phyloP scores from a whole-genome alignment of 2,888 invertebrate genomes.

The Diadegma fenestrale region DNA sequence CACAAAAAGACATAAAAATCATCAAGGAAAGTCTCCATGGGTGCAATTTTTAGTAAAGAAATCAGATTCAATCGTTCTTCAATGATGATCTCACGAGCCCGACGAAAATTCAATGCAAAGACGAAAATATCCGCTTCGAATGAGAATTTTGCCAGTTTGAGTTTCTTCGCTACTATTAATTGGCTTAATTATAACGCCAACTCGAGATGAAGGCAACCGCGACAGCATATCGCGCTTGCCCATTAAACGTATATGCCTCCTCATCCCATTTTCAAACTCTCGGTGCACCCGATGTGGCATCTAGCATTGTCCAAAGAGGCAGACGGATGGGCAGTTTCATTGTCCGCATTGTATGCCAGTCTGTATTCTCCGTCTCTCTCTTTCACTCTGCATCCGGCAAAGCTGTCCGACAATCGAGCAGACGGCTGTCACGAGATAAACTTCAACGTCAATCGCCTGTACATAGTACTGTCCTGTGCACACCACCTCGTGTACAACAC shows the following conservation, averaged over 20 bases:
- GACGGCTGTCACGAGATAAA: slow-evolving; percentile 75
- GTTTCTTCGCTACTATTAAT: slow-evolving; percentile 49
- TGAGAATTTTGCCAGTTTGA: background rate
- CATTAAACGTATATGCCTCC: slow-evolving; percentile 58
- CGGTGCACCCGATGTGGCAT: slow-evolving; percentile 67
- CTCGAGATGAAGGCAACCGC: slow-evolving; percentile 13
- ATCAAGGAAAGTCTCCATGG: background rate
- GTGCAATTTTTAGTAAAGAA: background rate
- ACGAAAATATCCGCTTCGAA: background rate
- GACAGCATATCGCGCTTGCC: slow-evolving; percentile 50
- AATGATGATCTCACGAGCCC: background rate
- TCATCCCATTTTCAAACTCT: slow-evolving; percentile 58
- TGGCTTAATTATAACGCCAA: slow-evolving; percentile 52
- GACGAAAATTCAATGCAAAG: background rate
- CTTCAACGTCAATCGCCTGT: slow-evolving; percentile 72
- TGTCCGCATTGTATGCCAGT: slow-evolving; percentile 69
- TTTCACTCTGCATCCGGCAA: slow-evolving; percentile 61
- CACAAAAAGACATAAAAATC: background rate
- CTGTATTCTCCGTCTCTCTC: slow-evolving; percentile 56
- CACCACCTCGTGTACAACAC: slow-evolving; percentile 30
- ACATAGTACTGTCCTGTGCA: slow-evolving; percentile 40
- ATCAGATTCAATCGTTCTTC: too few species aligned
- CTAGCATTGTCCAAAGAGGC: slow-evolving; percentile 71
- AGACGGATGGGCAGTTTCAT: slow-evolving; percentile 73
- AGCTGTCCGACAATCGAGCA: slow-evolving; percentile 70